Conservation (phyloP, 2,113 vertebrate species). For the Bostrychus sinensis region DNA sequence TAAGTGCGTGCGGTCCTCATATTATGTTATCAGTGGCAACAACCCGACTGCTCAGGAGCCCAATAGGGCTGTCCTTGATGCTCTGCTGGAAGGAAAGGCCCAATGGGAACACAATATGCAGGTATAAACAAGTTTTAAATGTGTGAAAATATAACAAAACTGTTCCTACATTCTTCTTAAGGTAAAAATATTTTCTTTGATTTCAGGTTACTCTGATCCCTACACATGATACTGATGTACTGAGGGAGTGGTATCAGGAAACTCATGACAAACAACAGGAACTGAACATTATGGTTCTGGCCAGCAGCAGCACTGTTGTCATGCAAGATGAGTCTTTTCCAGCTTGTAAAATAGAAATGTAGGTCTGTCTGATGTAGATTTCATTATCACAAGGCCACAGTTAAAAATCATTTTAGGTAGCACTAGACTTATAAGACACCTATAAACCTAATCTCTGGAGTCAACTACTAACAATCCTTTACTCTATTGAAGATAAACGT, state of each 20-base stretch:
- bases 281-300: slow-evolving; percentile 98
- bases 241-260: slow-evolving; percentile 98
- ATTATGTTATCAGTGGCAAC: slow-evolving; percentile 97
- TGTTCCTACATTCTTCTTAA: background rate
- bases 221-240: slow-evolving; percentile 96
- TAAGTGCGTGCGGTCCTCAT: slow-evolving; percentile 92
- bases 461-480: slow-evolving; percentile 5
- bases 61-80: slow-evolving; percentile 90
- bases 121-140: slow-evolving; percentile 74
- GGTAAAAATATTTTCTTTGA: background rate
- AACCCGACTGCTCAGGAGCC: slow-evolving; percentile 90
- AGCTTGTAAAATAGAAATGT: slow-evolving; percentile 98
- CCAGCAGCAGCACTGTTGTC: slow-evolving; percentile 98
- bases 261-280: slow-evolving; percentile 97
- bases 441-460: background rate
- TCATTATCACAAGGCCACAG: background rate
- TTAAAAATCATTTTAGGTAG: slow-evolving; percentile 16
- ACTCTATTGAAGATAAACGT: slow-evolving; percentile 13
- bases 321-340: slow-evolving; percentile 99
- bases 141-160: background rate
- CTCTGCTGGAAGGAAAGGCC: slow-evolving; percentile 92
- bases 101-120: slow-evolving; percentile 95
- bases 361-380: slow-evolving; percentile 29
- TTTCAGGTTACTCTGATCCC: slow-evolving; percentile 94
- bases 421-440: slow-evolving; percentile 41